Evolutionary conservation across 2,113 vertebrate species (phyloP), one percentile per base, ranked within the genome.

Genomic region (Anoplopoma fimbria): DNA sequence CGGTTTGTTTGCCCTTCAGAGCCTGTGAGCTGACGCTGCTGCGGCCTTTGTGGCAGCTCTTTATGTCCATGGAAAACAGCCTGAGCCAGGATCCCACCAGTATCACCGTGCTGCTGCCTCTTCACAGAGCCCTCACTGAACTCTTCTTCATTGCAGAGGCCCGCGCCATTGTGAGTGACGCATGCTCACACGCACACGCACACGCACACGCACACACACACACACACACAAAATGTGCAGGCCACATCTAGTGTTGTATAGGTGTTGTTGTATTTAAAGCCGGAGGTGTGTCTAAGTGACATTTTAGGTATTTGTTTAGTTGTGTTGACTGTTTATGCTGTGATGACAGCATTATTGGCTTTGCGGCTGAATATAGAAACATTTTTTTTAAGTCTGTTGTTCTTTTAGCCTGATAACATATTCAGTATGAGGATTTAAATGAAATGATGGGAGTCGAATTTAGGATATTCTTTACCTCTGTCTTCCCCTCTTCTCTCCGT

Each of bases 91-190:
- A 99, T 9, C 86, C 95, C 45, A 93, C 96, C 36, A 96, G 96
- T 87, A 94, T 96, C 63, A 96, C 96, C 0, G 95, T 99, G 88
- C 96, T 99, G 72, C 96, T 97, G 71, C 97, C 97, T 49, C 96
- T 99, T 65, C 98, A 99, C 91, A 95, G 98, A 15, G 97, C 98
- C 23, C 97, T 99, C 78, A 97, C 97, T 0, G 98, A 99, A 60
- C 97, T 99, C 77, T 99, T 99, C 95, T 98, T 98, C 53, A 93
- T 98, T 2, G 96, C 98, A 0, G 98, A 99, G 90, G 96, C 95
- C 88, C 96, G 94, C 51, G 98, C 97, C 60, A 93, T 94, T 77
- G 98, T 99, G 93, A 97, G 97, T 90, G 9, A 40, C 10, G 0
- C 70, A 53, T 31, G 62, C 19, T 34, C 31, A 40, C 55, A 65